phyloP scores from a whole-genome alignment of 2,797 vertebrate species.

The Lagodon rhomboides region DNA sequence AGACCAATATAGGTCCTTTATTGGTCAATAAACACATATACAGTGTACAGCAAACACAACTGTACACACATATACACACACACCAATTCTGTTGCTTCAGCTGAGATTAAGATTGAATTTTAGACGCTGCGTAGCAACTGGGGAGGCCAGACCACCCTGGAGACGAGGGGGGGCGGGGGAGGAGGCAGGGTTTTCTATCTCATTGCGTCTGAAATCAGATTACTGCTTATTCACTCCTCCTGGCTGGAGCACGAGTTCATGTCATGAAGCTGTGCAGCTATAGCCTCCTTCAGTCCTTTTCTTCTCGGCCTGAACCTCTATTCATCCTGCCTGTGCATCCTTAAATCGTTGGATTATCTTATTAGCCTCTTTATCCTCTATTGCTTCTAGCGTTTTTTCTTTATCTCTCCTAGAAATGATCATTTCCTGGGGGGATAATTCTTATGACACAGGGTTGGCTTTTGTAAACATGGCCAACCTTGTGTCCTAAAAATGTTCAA shows the following conservation, averaged over 20 bases:
- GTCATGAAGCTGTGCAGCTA: constrained; percentile 50
- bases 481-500: neutral
- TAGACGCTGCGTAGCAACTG: constrained; percentile 59
- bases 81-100: constrained; percentile 29
- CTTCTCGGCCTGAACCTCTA: neutral
- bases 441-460: too few species aligned
- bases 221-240: constrained; percentile 51
- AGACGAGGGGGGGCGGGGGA: constrained; percentile 11
- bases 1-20: neutral
- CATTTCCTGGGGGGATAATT: too few species aligned
- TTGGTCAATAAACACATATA: neutral
- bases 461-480: neutral
- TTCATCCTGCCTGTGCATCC: constrained; percentile 14
- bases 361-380: neutral
- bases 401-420: neutral
- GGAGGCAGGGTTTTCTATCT: constrained; percentile 42
- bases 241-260: constrained; percentile 31
- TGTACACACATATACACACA: constrained; percentile 7
- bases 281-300: constrained; percentile 4
- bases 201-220: constrained; percentile 66
- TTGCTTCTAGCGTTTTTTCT: neutral
- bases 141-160: constrained; percentile 51
- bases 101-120: constrained; percentile 63
- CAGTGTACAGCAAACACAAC: neutral
- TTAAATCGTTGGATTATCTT: constrained; percentile 6